phyloP scores from a whole-genome alignment of 2,888 invertebrate genomes.

The Coleophora deauratella region DNA sequence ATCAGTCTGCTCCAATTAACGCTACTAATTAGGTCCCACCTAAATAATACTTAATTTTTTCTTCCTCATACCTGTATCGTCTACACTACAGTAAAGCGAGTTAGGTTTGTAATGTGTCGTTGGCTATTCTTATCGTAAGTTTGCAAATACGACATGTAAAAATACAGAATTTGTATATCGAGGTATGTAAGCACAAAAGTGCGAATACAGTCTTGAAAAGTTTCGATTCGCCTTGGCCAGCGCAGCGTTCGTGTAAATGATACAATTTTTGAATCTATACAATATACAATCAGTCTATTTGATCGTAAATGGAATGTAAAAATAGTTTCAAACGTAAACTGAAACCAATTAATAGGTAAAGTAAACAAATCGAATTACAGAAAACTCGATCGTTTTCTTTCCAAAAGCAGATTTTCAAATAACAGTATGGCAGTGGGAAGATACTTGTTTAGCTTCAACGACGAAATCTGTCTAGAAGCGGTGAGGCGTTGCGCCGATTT shows the following conservation, averaged over 20 bases:
- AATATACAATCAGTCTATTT: conserved; percentile 47
- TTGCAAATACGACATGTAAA: neutral
- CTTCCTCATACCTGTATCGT: neutral
- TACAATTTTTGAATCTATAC: conserved; percentile 30
- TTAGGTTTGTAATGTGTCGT: too few relatives aligned
- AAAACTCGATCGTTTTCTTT: too few relatives aligned
- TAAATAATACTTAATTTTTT: conserved; percentile 45
- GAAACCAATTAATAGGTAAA: too few relatives aligned
- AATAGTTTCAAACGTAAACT: neutral
- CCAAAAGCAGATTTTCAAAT: too few relatives aligned
- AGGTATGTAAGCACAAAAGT: neutral
- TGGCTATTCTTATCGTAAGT: too few relatives aligned
- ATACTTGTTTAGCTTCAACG: too few relatives aligned
- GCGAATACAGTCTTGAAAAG: conserved; percentile 11
- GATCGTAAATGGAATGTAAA: conserved; percentile 47
- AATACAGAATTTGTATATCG: neutral
- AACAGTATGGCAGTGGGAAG: too few relatives aligned
- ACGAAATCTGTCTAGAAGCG: too few relatives aligned
- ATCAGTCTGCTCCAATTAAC: conserved; percentile 54
- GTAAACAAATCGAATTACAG: neutral
- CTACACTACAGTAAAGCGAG: too few relatives aligned
- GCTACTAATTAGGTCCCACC: conserved; percentile 51
- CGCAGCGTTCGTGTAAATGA: conserved; percentile 25
- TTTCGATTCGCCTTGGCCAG: conserved; percentile 4
- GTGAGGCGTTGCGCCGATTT: too few relatives aligned